phyloP scores from a whole-genome alignment of 2,797 vertebrate genomes.

The Australoheros facetus region DNA sequence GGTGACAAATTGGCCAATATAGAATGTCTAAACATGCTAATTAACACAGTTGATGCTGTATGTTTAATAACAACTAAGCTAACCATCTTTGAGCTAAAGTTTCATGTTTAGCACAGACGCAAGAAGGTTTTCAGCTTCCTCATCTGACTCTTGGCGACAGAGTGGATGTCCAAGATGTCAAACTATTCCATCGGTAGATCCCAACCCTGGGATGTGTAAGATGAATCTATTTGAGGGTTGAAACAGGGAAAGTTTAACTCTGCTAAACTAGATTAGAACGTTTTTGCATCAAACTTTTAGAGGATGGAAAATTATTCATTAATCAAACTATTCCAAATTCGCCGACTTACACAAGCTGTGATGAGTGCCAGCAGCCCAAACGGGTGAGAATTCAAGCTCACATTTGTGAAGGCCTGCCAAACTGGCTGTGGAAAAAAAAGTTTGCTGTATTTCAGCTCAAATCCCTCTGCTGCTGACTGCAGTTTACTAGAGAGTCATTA shows the following conservation, averaged over 20 bases:
- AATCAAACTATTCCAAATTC: background rate
- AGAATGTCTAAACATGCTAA: background rate
- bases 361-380: background rate
- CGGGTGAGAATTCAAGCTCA: background rate
- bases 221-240: background rate
- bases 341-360: background rate
- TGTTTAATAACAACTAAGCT: background rate
- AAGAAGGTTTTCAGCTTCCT: background rate
- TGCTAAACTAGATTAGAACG: background rate
- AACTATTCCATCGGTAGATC: background rate
- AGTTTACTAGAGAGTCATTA: slow-evolving; percentile 85
- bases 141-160: background rate
- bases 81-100: background rate
- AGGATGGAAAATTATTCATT: background rate
- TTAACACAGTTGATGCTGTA: background rate
- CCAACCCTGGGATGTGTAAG: no score
- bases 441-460: slow-evolving; percentile 78
- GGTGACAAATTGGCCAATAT: background rate
- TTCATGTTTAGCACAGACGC: background rate
- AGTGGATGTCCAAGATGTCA: background rate
- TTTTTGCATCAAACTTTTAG: background rate
- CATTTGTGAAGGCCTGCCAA: slow-evolving; percentile 9
- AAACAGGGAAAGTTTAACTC: background rate
- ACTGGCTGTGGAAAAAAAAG: slow-evolving; percentile 40
- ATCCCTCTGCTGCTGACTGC: slow-evolving; percentile 86